phyloP scores from a whole-genome alignment of 2,797 vertebrate species.

The Chloroceryle amazona region DNA sequence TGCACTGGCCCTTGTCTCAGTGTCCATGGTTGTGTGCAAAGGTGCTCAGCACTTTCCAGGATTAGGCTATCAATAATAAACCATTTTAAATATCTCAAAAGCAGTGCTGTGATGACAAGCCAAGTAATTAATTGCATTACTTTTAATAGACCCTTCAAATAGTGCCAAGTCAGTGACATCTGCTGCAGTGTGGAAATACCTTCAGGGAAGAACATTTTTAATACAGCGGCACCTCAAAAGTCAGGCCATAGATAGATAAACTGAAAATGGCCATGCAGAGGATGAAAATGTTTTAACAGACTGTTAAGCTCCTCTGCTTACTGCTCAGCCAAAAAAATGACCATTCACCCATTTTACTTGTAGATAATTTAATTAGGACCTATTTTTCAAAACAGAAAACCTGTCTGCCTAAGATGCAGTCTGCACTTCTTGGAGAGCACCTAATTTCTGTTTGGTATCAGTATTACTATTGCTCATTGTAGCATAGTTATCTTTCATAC shows the following conservation, averaged over 20 bases:
- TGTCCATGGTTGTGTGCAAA: background rate
- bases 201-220: constrained; percentile 80
- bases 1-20: background rate
- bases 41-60: constrained; percentile 1
- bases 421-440: background rate
- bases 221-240: constrained; percentile 68
- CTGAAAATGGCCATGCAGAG: constrained; percentile 64
- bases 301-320: constrained; percentile 2
- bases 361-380: background rate
- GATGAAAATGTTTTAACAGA: constrained; percentile 3
- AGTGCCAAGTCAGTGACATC: constrained; percentile 83
- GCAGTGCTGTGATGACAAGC: constrained; percentile 76
- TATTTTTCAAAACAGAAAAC: background rate
- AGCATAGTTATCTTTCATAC: background rate
- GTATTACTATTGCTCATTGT: background rate
- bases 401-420: background rate
- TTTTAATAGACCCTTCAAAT: constrained; percentile 83
- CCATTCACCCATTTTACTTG: background rate
- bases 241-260: constrained; percentile 61
- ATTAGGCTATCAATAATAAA: constrained; percentile 61
- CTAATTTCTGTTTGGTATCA: background rate
- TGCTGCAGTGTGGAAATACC: constrained; percentile 72
- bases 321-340: background rate
- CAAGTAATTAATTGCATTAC: constrained; percentile 78
- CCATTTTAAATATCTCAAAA: constrained; percentile 70